Conservation (phyloP, 2,113 vertebrate species). For the Turnix velox region DNA sequence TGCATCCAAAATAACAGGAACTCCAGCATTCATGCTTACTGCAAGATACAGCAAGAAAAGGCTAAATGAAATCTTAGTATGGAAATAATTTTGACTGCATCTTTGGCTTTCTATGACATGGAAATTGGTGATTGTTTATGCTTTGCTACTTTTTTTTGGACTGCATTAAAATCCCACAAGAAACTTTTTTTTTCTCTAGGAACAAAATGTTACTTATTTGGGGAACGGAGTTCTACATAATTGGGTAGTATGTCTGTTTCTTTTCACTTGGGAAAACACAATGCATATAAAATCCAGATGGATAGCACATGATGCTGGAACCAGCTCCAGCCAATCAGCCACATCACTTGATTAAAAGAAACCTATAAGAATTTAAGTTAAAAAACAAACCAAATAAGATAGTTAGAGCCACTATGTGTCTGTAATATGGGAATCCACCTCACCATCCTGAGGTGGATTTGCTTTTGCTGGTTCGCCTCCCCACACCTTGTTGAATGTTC, state of each 20-base stretch:
- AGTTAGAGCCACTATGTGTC: neutral
- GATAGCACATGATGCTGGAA: slow-evolving; percentile 25
- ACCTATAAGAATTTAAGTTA: neutral
- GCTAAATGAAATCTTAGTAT: neutral
- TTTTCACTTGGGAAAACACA: neutral
- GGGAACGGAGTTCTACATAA: neutral
- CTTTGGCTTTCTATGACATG: neutral
- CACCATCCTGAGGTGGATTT: neutral
- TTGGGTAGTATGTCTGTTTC: neutral
- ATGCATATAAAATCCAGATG: slow-evolving; percentile 31
- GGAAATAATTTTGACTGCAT: neutral
- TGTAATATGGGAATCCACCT: neutral
- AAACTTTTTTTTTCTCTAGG: slow-evolving; percentile 37
- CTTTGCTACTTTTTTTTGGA: slow-evolving; percentile 14
- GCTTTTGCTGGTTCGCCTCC: neutral
- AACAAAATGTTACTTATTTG: slow-evolving; percentile 46
- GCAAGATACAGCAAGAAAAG: neutral
- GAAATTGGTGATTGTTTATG: slow-evolving; percentile 18
- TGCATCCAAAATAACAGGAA: neutral
- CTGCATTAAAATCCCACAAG: slow-evolving; percentile 26
- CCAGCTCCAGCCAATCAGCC: neutral
- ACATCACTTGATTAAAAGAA: neutral
- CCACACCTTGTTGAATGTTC: neutral
- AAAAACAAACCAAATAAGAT: neutral
- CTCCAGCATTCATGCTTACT: neutral